These are phyloP conservation scores for Urocolius indicus DNA, from an alignment of 2,113 vertebrate species.

Conservation along the genomic window DNA sequence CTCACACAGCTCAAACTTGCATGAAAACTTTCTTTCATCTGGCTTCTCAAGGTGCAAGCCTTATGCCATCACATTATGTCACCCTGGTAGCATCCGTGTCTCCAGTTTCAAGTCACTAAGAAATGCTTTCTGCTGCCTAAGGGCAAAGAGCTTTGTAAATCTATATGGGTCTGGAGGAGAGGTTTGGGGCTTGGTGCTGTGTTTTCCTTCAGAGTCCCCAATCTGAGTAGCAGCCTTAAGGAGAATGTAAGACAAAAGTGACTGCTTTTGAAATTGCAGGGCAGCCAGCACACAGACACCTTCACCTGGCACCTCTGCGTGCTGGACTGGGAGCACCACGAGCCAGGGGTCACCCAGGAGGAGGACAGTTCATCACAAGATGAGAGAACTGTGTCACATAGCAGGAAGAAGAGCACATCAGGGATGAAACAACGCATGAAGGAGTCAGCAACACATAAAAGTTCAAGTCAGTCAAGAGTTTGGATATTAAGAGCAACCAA, in stretches of 20 bases:
- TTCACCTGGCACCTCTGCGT: background rate
- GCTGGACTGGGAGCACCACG: accelerated
- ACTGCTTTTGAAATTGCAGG: background rate
- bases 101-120: background rate
- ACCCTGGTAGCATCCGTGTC: background rate
- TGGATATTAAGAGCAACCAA: background rate
- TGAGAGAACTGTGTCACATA: background rate
- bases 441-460: background rate
- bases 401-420: background rate
- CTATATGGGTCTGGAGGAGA: background rate
- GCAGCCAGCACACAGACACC: background rate
- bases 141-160: background rate
- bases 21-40: background rate
- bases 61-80: background rate
- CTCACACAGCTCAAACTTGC: background rate
- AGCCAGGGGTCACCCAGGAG: background rate
- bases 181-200: accelerated
- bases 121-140: background rate
- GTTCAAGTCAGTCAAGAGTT: background rate
- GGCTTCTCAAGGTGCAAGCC: background rate
- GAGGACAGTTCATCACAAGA: background rate
- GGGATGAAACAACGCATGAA: background rate
- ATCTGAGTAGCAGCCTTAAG: background rate
- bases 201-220: background rate
- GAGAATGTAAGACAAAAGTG: background rate